Conservation (phyloP, 2,797 vertebrate genomes). For the Syngnathus acus region DNA sequence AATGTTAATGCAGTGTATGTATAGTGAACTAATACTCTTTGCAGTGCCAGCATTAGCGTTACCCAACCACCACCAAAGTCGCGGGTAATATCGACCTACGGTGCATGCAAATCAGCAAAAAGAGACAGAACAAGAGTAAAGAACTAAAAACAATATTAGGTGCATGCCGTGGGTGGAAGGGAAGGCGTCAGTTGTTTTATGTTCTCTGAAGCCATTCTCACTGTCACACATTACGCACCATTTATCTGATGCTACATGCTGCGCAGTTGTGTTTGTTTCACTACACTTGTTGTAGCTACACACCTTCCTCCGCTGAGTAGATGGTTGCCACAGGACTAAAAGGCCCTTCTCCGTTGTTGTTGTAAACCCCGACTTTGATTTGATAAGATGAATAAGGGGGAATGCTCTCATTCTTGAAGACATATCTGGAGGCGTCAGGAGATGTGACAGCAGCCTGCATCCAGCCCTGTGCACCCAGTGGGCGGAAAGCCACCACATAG, state of each 20-base stretch:
- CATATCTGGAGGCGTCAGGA: slow-evolving; percentile 81
- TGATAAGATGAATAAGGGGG: slow-evolving; percentile 88
- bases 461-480: slow-evolving; percentile 80
- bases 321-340: slow-evolving; percentile 82
- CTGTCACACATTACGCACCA: not conserved
- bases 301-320: slow-evolving; percentile 91
- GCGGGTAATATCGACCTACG: too few species aligned
- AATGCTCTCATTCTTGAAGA: slow-evolving; percentile 89
- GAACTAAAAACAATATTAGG: not conserved
- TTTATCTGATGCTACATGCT: not conserved
- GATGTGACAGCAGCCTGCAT: slow-evolving; percentile 92
- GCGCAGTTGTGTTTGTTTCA: not conserved
- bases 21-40: too few species aligned
- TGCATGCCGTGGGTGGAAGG: too few species aligned
- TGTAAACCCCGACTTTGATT: slow-evolving; percentile 89
- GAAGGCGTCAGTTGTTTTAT: not conserved
- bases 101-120: not conserved
- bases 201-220: not conserved
- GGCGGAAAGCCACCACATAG: slow-evolving; percentile 90
- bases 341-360: slow-evolving; percentile 87
- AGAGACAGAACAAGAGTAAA: not conserved
- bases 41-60: too few species aligned
- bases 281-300: not conserved
- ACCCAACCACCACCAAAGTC: too few species aligned
- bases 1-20: too few species aligned